Base-by-base conservation (phyloP, 2,888 invertebrate genomes). In the Physocephala rufipes region DNA sequence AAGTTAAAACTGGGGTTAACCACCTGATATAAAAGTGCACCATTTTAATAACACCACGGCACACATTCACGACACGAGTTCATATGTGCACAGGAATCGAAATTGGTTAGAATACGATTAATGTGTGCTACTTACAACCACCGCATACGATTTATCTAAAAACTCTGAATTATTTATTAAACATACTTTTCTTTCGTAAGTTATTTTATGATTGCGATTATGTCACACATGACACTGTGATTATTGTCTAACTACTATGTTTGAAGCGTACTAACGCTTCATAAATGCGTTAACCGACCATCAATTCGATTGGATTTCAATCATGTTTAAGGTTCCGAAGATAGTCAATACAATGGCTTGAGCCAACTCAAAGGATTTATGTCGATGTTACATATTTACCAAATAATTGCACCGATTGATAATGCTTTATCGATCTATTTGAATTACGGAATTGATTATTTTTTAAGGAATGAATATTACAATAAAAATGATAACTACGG, bases 1-100 rank as follows among this genome's bases (percentile, higher is more conserved):
- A 68, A 62, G 68, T 62, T 68, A 68, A 62, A 62, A 68, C 62
- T 62, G 68, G 62, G 68, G 68, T 68, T 68, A 68, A 61, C 61
- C 68, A 68, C 68, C 68, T 68, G 68, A 68, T 30, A 62, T 62
- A 68, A 62, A 51, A 47, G 9, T 16, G 24, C 68, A 58, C 15
- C 21, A 36, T 36, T 16, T 28, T 66, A n/a, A 5, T 21, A 19
- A 30, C 58, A 67, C 26, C 2, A 47, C 49, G 16, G 4, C 7
- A 26, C 16, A n/a, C 28, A 2, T 7, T 2, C 5, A 19, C 43
- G 62, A 62, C 43, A 43, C 45, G 9, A 36, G 5, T 9, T 4
- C 36, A 36, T 36, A 36, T 7, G 36, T 36, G 36, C 36, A 36
- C 36, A 36, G 4, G 5, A 36, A 36, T n/a, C n/a, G n/a, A n/a